Percentiles rank a stretch among this genome's conserved stretches.
Evolutionary conservation across 2,888 invertebrate genomes (phyloP).

Genomic region (Microctonus hyperodae): DNA sequence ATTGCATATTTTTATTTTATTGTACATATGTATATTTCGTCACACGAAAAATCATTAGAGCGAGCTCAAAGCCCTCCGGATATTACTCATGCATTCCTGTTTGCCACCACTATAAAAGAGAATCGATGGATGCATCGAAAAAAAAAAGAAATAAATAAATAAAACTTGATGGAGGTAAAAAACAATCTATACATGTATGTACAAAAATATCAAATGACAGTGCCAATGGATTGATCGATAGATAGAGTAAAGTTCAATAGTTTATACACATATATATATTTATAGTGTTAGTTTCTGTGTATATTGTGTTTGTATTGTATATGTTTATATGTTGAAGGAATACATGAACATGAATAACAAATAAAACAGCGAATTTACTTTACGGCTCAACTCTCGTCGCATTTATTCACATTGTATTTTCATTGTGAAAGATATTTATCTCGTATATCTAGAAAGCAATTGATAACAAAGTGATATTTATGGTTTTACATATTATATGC

Average conservation of each 20-base stretch:
- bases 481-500: neutral
- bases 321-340: neutral
- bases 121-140: neutral
- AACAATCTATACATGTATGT: neutral
- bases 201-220: neutral
- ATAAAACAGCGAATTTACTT: constrained; percentile 26
- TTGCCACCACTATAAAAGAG: neutral
- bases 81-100: neutral
- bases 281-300: too few relatives aligned
- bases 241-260: neutral
- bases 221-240: constrained; percentile 9
- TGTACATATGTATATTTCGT: neutral
- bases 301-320: too few relatives aligned
- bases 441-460: neutral
- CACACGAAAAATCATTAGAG: neutral
- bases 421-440: neutral
- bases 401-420: constrained; percentile 13
- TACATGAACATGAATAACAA: constrained; percentile 12
- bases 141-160: neutral
- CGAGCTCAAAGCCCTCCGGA: neutral
- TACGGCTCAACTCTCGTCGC: constrained; percentile 7
- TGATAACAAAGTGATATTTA: neutral
- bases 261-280: too few relatives aligned
- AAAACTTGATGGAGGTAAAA: neutral
- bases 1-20: neutral